Base-by-base conservation (phyloP, 53 echinoderm and acorn worm genomes). In the Paelopatides confundens region DNA sequence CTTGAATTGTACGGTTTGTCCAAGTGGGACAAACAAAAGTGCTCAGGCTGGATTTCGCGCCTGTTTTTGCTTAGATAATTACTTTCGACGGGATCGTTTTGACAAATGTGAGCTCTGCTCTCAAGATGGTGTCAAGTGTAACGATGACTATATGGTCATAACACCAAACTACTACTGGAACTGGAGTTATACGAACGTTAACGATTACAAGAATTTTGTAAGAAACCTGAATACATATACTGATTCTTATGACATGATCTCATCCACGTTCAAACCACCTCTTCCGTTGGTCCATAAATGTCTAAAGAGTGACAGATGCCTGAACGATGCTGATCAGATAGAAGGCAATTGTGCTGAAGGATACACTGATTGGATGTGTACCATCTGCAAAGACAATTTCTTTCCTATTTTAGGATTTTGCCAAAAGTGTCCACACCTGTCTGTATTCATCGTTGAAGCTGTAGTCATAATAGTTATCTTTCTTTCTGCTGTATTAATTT, bases 21-120 rank as follows among this genome's bases (percentile, higher is more conserved):
- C 87, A 76, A 53, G 15, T 11, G 87, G 87, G n/a, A 87, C 87
- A 0, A 38, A 87, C 38, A 71, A 71, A 23, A 87, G 49, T 33
- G 24, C 18, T 15, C 54, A 10, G 13, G 87, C 87, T 31, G 76
- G 76, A 51, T n/a, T n/a, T n/a, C n/a, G n/a, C n/a, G n/a, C n/a
- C n/a, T n/a, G n/a, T n/a, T n/a, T n/a, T n/a, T n/a, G 87, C 35
- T 36, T 87, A 4, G 14, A 71, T 31, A 54, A 54, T 54, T 74
- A 53, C 58, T 74, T 39, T 27, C 74, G 87, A 10, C 4, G 17
- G 30, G 37, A 81, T 51, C 32, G 82, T 27, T 81, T 81, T 21
- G n/a, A n/a, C n/a, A n/a, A n/a, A n/a, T n/a, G n/a, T n/a, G n/a
- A n/a, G n/a, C n/a, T n/a, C n/a, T n/a, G n/a, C n/a, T n/a, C n/a